phyloP scores from a whole-genome alignment of 2,797 vertebrate species.

The Sparus aurata region DNA sequence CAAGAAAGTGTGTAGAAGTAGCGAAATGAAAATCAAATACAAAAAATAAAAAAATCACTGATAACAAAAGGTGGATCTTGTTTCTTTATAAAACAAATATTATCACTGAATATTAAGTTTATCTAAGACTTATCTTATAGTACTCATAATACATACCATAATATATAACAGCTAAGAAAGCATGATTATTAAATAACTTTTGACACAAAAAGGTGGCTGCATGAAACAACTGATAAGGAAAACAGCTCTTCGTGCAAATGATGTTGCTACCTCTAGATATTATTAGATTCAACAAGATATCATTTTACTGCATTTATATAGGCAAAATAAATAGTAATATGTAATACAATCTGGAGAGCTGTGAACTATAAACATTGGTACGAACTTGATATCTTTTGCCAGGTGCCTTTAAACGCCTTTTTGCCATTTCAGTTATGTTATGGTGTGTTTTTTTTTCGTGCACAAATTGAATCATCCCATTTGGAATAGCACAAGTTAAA shows the following conservation, averaged over 20 bases:
- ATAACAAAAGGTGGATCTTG: background rate
- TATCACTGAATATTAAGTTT: background rate
- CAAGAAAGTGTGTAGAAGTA: too few species aligned
- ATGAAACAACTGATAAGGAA: background rate
- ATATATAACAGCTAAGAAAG: too few species aligned
- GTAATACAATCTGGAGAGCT: slow-evolving; percentile 12
- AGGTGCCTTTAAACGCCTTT: slow-evolving; percentile 3
- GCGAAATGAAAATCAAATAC: too few species aligned
- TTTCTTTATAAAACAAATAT: background rate
- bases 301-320: slow-evolving; percentile 12
- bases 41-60: background rate
- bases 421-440: background rate
- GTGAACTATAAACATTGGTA: slow-evolving; percentile 34
- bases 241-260: background rate
- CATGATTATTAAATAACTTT: too few species aligned
- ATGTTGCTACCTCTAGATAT: slow-evolving; percentile 12
- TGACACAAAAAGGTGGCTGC: background rate
- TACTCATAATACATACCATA: too few species aligned
- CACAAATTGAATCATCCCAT: too few species aligned
- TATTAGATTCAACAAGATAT: slow-evolving; percentile 38
- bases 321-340: slow-evolving; percentile 41
- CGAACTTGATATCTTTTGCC: background rate
- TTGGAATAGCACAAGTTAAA: too few species aligned
- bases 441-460: too few species aligned
- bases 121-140: too few species aligned